These are phyloP conservation scores for Silurus aristotelis DNA, from an alignment of 2,797 vertebrate species.

Conservation along the genomic window DNA sequence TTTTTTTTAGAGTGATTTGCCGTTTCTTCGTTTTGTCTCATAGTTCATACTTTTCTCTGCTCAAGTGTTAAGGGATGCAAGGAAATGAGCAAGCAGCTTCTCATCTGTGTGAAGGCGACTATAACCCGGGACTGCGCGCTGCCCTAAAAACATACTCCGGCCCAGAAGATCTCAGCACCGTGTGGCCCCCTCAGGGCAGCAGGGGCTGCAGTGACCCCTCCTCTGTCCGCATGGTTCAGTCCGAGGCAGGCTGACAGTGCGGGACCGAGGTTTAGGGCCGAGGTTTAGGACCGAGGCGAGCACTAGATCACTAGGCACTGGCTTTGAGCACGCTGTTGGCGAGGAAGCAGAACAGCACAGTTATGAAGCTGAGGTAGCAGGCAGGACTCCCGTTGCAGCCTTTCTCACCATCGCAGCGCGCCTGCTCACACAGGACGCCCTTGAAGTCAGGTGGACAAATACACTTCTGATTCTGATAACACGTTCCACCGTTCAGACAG, in stretches of 20 bases:
- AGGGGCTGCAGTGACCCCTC: slow-evolving; percentile 17
- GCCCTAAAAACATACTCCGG: slow-evolving; percentile 30
- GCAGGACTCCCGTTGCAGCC: slow-evolving; percentile 64
- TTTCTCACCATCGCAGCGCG: slow-evolving; percentile 68
- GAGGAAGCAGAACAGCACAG: slow-evolving; percentile 63
- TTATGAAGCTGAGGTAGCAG: slow-evolving; percentile 49
- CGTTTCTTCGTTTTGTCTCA: slow-evolving; percentile 28
- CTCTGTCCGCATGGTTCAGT: slow-evolving; percentile 36
- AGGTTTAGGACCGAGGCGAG: slow-evolving; percentile 24
- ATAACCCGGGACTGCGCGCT: slow-evolving; percentile 20
- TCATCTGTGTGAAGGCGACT: slow-evolving; percentile 41
- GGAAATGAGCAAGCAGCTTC: slow-evolving; percentile 35
- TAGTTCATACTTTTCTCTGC: slow-evolving; percentile 43
- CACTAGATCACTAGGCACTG: slow-evolving; percentile 47
- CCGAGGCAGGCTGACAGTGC: slow-evolving; percentile 41
- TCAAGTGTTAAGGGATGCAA: slow-evolving; percentile 45
- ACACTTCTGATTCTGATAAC: slow-evolving; percentile 83
- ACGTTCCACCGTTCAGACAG: slow-evolving; percentile 85
- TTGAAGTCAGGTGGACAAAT: slow-evolving; percentile 76
- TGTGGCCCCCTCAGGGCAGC: slow-evolving; percentile 34
- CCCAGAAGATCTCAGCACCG: slow-evolving; percentile 42
- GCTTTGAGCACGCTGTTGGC: slow-evolving; percentile 64
- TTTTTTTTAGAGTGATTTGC: slow-evolving; percentile 28
- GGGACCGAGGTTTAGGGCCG: slow-evolving; percentile 30
- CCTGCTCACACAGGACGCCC: slow-evolving; percentile 79